Percentiles rank a stretch among this genome's conserved stretches.
These are phyloP conservation scores for Gracilinanus agilis DNA, from an alignment of 2,113 vertebrate genomes.

Conservation along the genomic window DNA sequence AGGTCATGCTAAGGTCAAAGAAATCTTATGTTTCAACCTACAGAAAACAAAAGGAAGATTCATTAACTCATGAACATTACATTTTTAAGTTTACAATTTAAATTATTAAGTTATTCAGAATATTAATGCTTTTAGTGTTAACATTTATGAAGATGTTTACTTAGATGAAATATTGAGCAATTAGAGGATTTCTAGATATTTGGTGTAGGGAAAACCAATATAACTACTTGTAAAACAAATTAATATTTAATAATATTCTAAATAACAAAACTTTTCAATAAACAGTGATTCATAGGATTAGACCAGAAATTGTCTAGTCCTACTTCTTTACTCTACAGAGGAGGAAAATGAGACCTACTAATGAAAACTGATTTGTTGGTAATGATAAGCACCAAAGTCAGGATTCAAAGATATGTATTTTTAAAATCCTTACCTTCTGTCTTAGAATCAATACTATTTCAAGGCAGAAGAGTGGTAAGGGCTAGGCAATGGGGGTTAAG, in stretches of 20 bases:
- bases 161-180: slow-evolving; percentile 11
- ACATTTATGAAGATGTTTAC: slow-evolving; percentile 37
- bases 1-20: slow-evolving; percentile 73
- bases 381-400: background rate
- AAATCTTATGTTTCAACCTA: slow-evolving; percentile 79
- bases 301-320: background rate
- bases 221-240: background rate
- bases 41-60: slow-evolving; percentile 73
- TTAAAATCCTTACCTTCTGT: too few relatives aligned
- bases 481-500: too few relatives aligned
- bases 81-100: slow-evolving; percentile 39
- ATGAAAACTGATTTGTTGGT: background rate
- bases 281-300: background rate
- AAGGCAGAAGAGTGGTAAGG: too few relatives aligned
- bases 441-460: too few relatives aligned
- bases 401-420: background rate
- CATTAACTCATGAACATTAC: slow-evolving; percentile 25
- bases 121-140: slow-evolving; percentile 40
- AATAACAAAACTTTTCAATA: background rate
- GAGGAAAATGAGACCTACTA: background rate
- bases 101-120: slow-evolving; percentile 1
- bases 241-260: background rate
- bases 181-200: background rate
- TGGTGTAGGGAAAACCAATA: background rate
- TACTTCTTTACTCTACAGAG: background rate